Percentiles rank a stretch among this genome's conserved stretches.
Conservation (phyloP, 2,797 vertebrate species). For the Siniperca scherzeri region DNA sequence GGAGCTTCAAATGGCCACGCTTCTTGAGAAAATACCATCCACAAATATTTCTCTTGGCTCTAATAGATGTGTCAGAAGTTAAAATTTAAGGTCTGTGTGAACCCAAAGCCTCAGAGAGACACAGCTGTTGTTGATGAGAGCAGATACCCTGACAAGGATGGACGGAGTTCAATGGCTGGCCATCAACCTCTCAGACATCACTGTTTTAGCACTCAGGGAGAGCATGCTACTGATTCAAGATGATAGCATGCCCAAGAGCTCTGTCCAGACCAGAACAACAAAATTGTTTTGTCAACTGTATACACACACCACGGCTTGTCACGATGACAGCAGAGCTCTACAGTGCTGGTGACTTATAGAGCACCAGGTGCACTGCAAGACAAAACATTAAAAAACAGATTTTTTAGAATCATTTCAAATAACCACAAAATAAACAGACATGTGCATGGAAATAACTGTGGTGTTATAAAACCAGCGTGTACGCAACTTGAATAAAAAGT, state of each 20-base stretch:
- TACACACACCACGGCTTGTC: constrained; percentile 54
- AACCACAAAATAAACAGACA: constrained; percentile 10
- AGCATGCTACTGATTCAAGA: constrained; percentile 65
- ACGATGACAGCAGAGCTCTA: constrained; percentile 50
- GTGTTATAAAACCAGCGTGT: constrained; percentile 22
- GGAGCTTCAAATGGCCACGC: neutral
- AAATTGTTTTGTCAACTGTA: constrained; percentile 75
- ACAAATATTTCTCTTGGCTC: neutral
- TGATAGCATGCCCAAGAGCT: constrained; percentile 70
- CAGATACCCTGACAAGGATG: constrained; percentile 45
- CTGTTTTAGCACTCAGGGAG: constrained; percentile 58
- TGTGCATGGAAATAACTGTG: neutral
- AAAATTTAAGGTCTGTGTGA: constrained; percentile 10
- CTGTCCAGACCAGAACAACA: constrained; percentile 53
- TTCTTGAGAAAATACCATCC: neutral
- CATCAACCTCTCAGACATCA: constrained; percentile 55
- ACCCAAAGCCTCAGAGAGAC: constrained; percentile 15
- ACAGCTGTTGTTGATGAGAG: constrained; percentile 46
- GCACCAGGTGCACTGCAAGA: constrained; percentile 52
- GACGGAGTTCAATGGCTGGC: constrained; percentile 48
- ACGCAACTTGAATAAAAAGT: constrained; percentile 22
- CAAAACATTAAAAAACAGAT: constrained; percentile 16
- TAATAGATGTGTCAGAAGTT: constrained; percentile 9
- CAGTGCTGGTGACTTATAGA: constrained; percentile 16
- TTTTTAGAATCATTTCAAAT: constrained; percentile 12